Conservation (phyloP, 64 coral and sea anemone genomes). For the Pocillopora verrucosa region DNA sequence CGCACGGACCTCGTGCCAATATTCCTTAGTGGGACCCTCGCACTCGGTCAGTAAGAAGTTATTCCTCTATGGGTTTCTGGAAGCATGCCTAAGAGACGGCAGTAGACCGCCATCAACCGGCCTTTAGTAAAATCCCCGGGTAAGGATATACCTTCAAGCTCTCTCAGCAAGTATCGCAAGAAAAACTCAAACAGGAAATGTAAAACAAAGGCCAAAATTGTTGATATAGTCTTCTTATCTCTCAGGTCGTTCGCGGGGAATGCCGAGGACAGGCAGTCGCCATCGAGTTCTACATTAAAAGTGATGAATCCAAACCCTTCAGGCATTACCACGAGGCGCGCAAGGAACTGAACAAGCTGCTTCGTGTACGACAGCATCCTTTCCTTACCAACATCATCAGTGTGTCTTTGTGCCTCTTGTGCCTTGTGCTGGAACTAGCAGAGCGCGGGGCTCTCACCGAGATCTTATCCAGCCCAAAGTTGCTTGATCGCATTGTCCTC, state of each 20-base stretch:
- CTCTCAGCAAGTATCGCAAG: no score
- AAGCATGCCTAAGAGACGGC: no score
- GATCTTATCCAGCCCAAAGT: conserved; percentile 36
- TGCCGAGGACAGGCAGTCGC: conserved; percentile 72
- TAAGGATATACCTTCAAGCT: no score
- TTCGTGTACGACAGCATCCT: conserved; percentile 85
- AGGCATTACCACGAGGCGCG: conserved; percentile 83
- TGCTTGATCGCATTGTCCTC: conserved; percentile 66
- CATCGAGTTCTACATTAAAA: conserved; percentile 72
- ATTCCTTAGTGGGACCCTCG: no score
- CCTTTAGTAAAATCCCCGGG: no score
- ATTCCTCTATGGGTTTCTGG: conserved; percentile 78
- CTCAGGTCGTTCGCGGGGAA: no score
- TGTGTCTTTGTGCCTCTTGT: conserved; percentile 80
- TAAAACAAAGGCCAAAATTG: no score
- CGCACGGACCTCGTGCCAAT: no score
- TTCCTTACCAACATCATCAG: conserved; percentile 91
- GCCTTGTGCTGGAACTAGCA: conserved; percentile 89
- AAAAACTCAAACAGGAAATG: no score
- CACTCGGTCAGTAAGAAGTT: no score
- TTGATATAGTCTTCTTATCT: no score
- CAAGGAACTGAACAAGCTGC: conserved; percentile 87
- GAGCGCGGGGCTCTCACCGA: conserved; percentile 74
- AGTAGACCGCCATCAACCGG: no score
- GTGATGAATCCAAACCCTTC: conserved; percentile 64